A percentile compares a stretch with the other conserved stretches of the same genome.
Conservation (phyloP, 2,113 vertebrate species). For the Petaurus breviceps region DNA sequence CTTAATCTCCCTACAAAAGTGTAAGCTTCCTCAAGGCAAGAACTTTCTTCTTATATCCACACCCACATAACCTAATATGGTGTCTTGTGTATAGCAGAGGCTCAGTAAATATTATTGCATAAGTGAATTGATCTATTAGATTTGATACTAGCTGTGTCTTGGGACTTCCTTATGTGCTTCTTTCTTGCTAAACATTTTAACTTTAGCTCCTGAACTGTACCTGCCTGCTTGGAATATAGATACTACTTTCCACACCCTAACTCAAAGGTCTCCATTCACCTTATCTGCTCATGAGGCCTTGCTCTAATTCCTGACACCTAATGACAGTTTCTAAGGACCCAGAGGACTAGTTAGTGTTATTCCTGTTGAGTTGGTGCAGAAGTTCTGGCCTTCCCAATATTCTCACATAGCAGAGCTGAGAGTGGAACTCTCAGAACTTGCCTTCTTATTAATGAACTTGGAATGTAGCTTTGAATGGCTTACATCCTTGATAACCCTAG, state of each 20-base stretch:
- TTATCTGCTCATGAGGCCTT: not conserved
- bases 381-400: conserved; percentile 3
- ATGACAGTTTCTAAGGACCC: not conserved
- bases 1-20: conserved; percentile 50
- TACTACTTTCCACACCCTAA: not conserved
- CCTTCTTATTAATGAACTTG: conserved; percentile 24
- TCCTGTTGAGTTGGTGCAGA: not conserved
- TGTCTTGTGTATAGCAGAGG: too few relatives aligned
- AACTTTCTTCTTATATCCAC: too few relatives aligned
- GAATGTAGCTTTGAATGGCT: not conserved
- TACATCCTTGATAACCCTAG: not conserved
- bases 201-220: not conserved
- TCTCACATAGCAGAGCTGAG: not conserved
- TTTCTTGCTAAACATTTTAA: not conserved
- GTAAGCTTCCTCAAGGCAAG: not conserved
- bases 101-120: too few relatives aligned
- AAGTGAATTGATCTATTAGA: not conserved
- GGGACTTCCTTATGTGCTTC: not conserved
- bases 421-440: not conserved
- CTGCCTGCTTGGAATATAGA: not conserved
- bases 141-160: not conserved
- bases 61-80: too few relatives aligned
- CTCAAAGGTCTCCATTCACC: not conserved
- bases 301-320: not conserved
- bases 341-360: not conserved